Percentiles rank a stretch among this genome's conserved stretches.
phyloP scores from a whole-genome alignment of 2,888 invertebrate species.

The Lepas anatifera region DNA sequence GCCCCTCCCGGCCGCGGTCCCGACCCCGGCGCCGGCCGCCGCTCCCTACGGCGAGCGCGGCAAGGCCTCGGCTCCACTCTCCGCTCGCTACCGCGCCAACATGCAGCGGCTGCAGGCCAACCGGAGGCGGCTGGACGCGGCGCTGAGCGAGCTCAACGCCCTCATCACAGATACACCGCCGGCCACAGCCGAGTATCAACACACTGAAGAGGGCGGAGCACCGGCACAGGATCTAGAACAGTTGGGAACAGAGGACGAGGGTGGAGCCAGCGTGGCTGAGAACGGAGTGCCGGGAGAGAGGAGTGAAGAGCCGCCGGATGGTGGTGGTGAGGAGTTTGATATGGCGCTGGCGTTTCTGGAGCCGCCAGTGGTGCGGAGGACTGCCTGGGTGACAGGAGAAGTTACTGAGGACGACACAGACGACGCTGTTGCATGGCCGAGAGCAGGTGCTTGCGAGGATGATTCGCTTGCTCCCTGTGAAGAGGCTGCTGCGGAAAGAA shows the following conservation, averaged over 20 bases:
- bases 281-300: too few relatives aligned
- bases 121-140: not conserved
- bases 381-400: slow-evolving; percentile 3
- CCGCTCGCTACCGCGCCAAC: not conserved
- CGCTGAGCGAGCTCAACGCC: not conserved
- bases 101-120: not conserved
- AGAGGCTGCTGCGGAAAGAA: too few relatives aligned
- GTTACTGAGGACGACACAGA: not conserved
- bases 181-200: too few relatives aligned
- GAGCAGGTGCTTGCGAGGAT: too few relatives aligned
- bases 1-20: not conserved
- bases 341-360: not conserved
- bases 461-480: too few relatives aligned
- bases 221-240: too few relatives aligned
- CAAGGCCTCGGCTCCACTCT: not conserved
- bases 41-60: not conserved
- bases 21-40: too few relatives aligned
- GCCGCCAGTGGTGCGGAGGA: not conserved
- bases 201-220: too few relatives aligned
- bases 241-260: too few relatives aligned
- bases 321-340: not conserved
- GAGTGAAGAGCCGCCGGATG: not conserved
- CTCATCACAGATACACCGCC: too few relatives aligned
- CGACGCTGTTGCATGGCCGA: too few relatives aligned
- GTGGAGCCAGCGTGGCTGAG: too few relatives aligned